Percentiles rank a stretch among this genome's conserved stretches.
These are phyloP conservation scores for Athalia rosae DNA, from an alignment of 2,888 invertebrate species.

Conservation along the genomic window DNA sequence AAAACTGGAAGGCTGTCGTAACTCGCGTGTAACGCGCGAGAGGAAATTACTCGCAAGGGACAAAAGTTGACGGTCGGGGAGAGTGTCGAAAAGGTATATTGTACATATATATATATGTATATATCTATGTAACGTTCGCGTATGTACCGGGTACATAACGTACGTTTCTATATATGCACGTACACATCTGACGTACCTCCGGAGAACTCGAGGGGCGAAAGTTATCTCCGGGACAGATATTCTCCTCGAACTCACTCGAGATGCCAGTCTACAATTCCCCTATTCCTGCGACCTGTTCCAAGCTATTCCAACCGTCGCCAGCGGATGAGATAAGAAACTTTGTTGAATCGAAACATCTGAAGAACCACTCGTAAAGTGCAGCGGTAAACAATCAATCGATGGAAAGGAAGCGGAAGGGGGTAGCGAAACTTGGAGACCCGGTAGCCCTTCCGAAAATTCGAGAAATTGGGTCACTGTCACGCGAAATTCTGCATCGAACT, in stretches of 20 bases:
- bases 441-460: no score
- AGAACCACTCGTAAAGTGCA: background rate
- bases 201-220: background rate
- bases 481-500: no score
- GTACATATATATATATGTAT: background rate
- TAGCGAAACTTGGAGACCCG: background rate
- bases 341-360: background rate
- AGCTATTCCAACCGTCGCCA: background rate
- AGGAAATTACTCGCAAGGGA: constrained; percentile 28
- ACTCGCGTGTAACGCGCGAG: background rate
- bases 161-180: background rate
- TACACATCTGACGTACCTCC: background rate
- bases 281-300: background rate
- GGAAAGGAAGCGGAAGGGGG: background rate
- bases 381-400: background rate
- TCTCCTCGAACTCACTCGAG: background rate
- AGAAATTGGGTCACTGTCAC: no score
- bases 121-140: constrained; percentile 4
- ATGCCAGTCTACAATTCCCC: background rate
- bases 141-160: background rate
- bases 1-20: background rate
- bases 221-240: background rate
- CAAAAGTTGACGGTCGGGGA: background rate
- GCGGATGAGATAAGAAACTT: background rate
- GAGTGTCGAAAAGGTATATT: background rate